Base-by-base conservation (phyloP, 2,797 vertebrate species). In the Ptychadena robeensis region DNA sequence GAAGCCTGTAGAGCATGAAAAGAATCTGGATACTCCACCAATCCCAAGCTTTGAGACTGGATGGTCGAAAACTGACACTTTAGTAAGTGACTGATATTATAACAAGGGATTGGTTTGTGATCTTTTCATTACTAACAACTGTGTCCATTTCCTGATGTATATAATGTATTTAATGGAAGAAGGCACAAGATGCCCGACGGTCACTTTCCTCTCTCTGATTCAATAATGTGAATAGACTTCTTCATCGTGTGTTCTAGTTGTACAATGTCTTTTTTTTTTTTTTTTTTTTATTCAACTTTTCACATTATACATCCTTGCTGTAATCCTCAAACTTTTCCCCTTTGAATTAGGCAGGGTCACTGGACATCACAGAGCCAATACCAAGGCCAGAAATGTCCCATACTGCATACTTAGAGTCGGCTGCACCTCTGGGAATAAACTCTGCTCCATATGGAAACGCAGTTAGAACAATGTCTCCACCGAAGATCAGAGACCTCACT, bases 11-110 rank as follows among this genome's bases (percentile, higher is more conserved):
- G 12, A 89, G 78, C 70, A 2, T 70, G 70, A 83, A 70, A 57
- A 82, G 64, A 30, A 59, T 14, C 2, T 48, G 83, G 78, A 1
- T 77, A 93, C 92, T 32, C 93, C 94, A 0, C 88, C 90, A 28
- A 25, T 91, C 61, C 93, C 93, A 73, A 83, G 85, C 0, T 95
- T 95, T 90, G 88, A 94, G 88, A 93, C 92, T 4, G 89, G 88
- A 7, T 93, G 91, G 82, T 3, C 95, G 77, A 93, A 90, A 83
- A 79, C 82, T 27, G 88, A 90, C 85, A 25, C 74, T 80, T 61
- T 81, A 88, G 88, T 89, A 67, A 93, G 91, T 75, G 80, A 2
- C 59, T 61, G 6, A 53, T 2, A 53, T 6, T 1, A 8, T 22
- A 4, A 28, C 25, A 28, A 27, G 25, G 1, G 7, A 10, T 2